Conservation (phyloP, 1,140 invertebrate species). For the Pseudomyrmex cubaensis region DNA sequence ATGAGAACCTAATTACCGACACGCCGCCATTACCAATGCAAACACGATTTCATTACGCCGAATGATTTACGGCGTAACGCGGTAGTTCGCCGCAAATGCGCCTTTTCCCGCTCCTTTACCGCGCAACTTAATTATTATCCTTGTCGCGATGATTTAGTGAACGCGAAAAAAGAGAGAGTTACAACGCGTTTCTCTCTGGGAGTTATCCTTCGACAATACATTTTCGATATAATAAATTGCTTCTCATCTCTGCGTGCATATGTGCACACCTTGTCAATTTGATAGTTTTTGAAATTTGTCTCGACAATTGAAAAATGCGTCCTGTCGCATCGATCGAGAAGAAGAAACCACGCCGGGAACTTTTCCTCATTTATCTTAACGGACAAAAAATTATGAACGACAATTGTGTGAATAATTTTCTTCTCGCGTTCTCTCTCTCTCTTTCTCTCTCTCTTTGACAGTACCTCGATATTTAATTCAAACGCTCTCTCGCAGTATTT, state of each 20-base stretch:
- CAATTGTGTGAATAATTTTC: not conserved
- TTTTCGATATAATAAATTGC: too few species aligned
- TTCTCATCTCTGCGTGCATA: not conserved
- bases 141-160: not conserved
- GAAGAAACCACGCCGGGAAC: not conserved
- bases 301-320: not conserved
- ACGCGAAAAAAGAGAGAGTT: not conserved
- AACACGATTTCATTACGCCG: not conserved
- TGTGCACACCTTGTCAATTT: not conserved
- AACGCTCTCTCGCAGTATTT: slow-evolving; percentile 13
- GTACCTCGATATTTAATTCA: slow-evolving; percentile 41
- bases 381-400: not conserved
- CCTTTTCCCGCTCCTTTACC: not conserved
- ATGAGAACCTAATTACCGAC: slow-evolving; percentile 45
- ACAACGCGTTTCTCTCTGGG: not conserved
- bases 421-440: slow-evolving; percentile 5
- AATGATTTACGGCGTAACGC: slow-evolving; percentile 23
- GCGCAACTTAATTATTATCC: not conserved
- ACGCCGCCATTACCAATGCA: slow-evolving; percentile 11
- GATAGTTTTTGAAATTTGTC: not conserved
- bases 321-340: not conserved
- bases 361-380: not conserved
- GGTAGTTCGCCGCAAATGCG: not conserved
- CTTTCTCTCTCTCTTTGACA: not conserved
- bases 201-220: too few species aligned